Conservation (phyloP, 2,113 vertebrate species). For the Tursiops truncatus region DNA sequence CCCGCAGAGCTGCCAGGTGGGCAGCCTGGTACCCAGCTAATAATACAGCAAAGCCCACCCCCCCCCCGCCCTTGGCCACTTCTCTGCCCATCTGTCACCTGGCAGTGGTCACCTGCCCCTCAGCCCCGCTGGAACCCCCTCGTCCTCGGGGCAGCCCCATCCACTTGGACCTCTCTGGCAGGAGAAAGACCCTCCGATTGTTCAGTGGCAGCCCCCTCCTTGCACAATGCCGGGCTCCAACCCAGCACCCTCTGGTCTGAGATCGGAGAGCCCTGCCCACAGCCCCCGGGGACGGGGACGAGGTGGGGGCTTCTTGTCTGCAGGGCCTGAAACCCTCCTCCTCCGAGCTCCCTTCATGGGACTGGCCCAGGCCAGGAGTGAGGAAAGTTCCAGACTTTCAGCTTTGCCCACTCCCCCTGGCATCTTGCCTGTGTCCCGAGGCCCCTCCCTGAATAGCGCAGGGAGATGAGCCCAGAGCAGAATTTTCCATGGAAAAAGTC, state of each 20-base stretch:
- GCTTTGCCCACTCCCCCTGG: background rate
- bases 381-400: background rate
- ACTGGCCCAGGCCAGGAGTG: background rate
- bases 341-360: accelerated
- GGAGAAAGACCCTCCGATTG: accelerated
- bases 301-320: background rate
- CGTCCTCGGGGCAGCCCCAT: background rate
- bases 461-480: background rate
- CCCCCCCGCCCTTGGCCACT: background rate
- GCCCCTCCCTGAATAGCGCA: accelerated
- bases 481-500: background rate
- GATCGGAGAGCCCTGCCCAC: accelerated
- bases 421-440: background rate
- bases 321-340: background rate
- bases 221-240: accelerated
- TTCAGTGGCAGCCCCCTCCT: accelerated
- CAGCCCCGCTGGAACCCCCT: background rate
- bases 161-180: background rate
- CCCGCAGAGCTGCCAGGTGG: background rate
- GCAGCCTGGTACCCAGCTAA: background rate
- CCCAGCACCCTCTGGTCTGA: background rate
- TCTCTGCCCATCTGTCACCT: background rate
- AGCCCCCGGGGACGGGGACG: accelerated
- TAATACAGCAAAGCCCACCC: no score
- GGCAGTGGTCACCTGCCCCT: background rate